Percentiles rank a stretch among this genome's conserved stretches.
Conservation (phyloP, 2,113 vertebrate genomes). For the Oncorhynchus mykiss region DNA sequence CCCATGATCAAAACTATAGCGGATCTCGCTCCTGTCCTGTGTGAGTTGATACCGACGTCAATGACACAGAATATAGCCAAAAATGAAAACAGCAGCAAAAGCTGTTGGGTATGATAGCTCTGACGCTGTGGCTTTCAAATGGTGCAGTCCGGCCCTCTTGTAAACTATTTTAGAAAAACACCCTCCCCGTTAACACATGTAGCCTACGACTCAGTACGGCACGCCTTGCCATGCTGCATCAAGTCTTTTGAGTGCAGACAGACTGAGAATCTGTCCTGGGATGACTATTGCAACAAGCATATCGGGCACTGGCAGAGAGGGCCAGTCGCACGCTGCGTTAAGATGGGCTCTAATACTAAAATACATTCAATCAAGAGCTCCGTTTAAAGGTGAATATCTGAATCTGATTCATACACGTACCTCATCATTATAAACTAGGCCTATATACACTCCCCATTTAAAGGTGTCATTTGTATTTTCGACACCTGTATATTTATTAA, state of each 20-base stretch:
- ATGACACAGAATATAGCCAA: conserved; percentile 30
- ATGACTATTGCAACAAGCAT: conserved; percentile 18
- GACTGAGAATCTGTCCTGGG: conserved; percentile 23
- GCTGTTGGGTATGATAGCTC: conserved; percentile 28
- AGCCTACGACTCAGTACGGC: conserved; percentile 64
- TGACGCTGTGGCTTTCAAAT: conserved; percentile 23
- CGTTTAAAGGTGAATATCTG: too few species aligned
- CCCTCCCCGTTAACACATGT: conserved; percentile 73
- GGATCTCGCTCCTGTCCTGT: background rate
- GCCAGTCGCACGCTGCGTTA: too few species aligned
- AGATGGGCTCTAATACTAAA: too few species aligned
- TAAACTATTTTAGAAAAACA: conserved; percentile 70
- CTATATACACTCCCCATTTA: too few species aligned
- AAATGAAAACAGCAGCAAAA: background rate
- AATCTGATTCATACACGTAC: too few species aligned
- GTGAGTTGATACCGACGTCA: background rate
- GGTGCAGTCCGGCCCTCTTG: conserved; percentile 54
- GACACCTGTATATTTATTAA: too few species aligned
- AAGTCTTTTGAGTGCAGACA: conserved; percentile 31
- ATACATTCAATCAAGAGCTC: too few species aligned
- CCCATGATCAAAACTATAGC: conserved; percentile 71
- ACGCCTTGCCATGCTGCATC: conserved; percentile 59
- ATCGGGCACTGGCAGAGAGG: too few species aligned
- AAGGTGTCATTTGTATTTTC: too few species aligned
- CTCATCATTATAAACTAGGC: too few species aligned